Percentiles rank a stretch among this genome's conserved stretches.
These are phyloP conservation scores for Dioctria linearis DNA, from an alignment of 2,888 invertebrate genomes.

Conservation along the genomic window DNA sequence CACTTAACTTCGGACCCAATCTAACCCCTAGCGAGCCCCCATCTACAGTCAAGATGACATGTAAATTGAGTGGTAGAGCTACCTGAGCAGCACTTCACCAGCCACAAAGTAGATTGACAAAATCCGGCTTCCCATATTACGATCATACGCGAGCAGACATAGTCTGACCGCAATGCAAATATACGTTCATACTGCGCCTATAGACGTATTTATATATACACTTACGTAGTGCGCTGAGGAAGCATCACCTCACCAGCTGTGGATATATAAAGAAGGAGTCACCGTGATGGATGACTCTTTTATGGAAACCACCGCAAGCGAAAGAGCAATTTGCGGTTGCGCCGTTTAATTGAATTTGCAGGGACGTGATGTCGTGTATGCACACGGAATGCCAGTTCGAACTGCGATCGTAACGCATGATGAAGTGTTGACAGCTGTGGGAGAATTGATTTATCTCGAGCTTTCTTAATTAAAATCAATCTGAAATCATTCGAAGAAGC, in stretches of 20 bases:
- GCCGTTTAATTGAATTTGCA: constrained; percentile 46
- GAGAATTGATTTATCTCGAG: constrained; percentile 11
- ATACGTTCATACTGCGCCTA: not conserved
- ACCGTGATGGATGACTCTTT: constrained; percentile 25
- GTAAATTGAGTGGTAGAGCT: not conserved
- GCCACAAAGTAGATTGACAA: constrained; percentile 34
- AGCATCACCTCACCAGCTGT: not conserved
- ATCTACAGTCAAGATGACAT: constrained; percentile 25
- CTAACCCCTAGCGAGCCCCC: not conserved
- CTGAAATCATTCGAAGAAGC: not conserved
- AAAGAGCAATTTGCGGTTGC: constrained; percentile 35
- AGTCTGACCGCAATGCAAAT: constrained; percentile 45
- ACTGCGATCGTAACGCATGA: not conserved
- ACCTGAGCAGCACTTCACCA: not conserved
- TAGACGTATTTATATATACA: not conserved
- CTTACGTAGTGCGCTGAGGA: not conserved
- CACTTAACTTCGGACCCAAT: not conserved
- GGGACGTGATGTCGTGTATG: not conserved
- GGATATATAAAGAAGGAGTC: not conserved
- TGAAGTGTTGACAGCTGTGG: not conserved
- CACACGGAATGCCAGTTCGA: not conserved
- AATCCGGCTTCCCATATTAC: constrained; percentile 49
- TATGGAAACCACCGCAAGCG: constrained; percentile 29
- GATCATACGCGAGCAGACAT: constrained; percentile 1
- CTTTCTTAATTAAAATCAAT: constrained; percentile 21